phyloP scores from a whole-genome alignment of 2,888 invertebrate genomes.

The Drosophila falleni region DNA sequence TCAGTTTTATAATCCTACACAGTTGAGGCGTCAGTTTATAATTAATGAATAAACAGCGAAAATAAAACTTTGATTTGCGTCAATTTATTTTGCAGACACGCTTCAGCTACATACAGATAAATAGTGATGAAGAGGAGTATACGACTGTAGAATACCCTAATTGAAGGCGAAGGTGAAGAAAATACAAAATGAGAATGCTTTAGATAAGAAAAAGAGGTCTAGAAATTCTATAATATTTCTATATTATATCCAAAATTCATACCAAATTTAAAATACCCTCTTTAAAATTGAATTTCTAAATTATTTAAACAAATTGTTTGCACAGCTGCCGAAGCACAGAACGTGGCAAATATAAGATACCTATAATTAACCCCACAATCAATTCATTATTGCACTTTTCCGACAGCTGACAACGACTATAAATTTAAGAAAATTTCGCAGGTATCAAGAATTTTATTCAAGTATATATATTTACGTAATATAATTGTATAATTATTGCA shows the following conservation, averaged over 20 bases:
- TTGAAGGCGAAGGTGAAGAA: neutral
- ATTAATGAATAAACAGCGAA: conserved; percentile 55
- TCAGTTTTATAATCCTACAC: conserved; percentile 7
- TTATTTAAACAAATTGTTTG: conserved; percentile 26
- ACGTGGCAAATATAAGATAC: conserved; percentile 1
- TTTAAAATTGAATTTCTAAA: neutral
- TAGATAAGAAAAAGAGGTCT: neutral
- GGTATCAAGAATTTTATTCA: conserved; percentile 40
- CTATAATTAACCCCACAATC: conserved; percentile 15
- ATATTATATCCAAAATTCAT: neutral
- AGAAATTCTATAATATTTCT: no score
- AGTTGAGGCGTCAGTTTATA: conserved; percentile 33
- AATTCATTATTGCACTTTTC: conserved; percentile 10
- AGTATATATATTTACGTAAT: neutral
- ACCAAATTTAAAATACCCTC: neutral
- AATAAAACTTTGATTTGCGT: conserved; percentile 51
- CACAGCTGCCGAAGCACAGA: conserved; percentile 30
- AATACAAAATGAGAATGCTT: neutral
- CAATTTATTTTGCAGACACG: conserved; percentile 60
- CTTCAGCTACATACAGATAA: conserved; percentile 21
- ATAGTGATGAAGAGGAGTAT: neutral
- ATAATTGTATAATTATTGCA: conserved; percentile 17
- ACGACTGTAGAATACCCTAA: conserved; percentile 1
- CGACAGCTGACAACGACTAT: conserved; percentile 41
- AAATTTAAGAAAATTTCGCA: conserved; percentile 8